These are phyloP conservation scores for Chelon auratus DNA, from an alignment of 2,797 vertebrate genomes.

Conservation along the genomic window DNA sequence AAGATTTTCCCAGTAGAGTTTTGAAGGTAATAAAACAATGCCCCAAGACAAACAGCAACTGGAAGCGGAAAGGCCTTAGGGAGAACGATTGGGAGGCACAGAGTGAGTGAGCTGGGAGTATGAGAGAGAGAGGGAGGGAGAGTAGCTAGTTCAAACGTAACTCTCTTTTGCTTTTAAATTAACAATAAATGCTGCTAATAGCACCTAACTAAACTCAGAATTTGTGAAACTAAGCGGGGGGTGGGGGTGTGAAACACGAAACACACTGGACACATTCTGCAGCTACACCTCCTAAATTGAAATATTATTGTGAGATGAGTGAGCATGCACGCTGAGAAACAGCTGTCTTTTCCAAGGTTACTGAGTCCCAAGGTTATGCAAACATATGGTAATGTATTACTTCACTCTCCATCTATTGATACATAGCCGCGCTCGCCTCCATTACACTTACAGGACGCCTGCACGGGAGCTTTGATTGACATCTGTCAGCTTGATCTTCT, in stretches of 20 bases:
- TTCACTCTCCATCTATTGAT: conserved; percentile 65
- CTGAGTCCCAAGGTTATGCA: conserved; percentile 69
- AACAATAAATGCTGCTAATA: conserved; percentile 49
- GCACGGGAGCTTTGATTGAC: conserved; percentile 64
- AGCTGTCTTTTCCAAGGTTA: conserved; percentile 77
- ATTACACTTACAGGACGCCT: conserved; percentile 33
- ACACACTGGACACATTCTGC: conserved; percentile 3
- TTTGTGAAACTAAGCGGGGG: conserved; percentile 28
- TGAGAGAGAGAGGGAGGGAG: neutral
- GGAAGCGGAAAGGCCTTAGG: conserved; percentile 72
- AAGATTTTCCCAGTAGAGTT: conserved; percentile 84
- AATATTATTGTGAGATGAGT: conserved; percentile 64
- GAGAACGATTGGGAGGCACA: conserved; percentile 24
- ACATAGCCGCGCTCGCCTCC: conserved; percentile 42
- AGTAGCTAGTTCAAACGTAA: conserved; percentile 37
- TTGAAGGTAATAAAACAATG: conserved; percentile 89
- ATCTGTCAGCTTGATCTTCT: conserved; percentile 45
- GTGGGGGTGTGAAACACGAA: neutral
- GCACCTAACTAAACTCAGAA: conserved; percentile 24
- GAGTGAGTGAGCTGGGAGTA: conserved; percentile 3
- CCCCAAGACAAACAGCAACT: conserved; percentile 86
- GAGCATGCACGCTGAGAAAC: conserved; percentile 69
- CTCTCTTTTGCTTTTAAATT: conserved; percentile 46
- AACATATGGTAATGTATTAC: conserved; percentile 74
- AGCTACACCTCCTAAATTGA: conserved; percentile 50